Evolutionary conservation across 2,797 vertebrate genomes (phyloP).

Genomic region (Eupleurogrammus muticus): DNA sequence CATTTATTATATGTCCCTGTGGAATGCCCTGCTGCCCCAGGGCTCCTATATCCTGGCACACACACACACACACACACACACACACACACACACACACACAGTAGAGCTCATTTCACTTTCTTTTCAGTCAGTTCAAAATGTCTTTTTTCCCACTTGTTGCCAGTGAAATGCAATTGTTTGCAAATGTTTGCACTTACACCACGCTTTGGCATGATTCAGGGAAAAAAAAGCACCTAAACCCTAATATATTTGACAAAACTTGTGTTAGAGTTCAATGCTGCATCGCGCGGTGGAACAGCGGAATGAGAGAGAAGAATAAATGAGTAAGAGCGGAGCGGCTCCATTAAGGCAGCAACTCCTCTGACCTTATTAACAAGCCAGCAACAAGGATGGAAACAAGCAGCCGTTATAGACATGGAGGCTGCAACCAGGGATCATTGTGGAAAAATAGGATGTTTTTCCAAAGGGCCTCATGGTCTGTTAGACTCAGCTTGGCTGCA

Average conservation of each 20-base stretch:
- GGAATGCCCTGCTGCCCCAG: slow-evolving; percentile 41
- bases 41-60: slow-evolving; percentile 15
- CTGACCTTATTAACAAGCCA: slow-evolving; percentile 47
- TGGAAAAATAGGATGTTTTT: slow-evolving; percentile 22
- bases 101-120: slow-evolving; percentile 13
- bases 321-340: slow-evolving; percentile 8
- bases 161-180: slow-evolving; percentile 12
- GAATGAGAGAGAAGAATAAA: slow-evolving; percentile 21
- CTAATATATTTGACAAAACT: slow-evolving; percentile 15
- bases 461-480: slow-evolving; percentile 5
- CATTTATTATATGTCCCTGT: slow-evolving; percentile 60
- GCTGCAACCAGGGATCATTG: slow-evolving; percentile 9
- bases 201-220: background rate
- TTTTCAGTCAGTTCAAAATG: slow-evolving; percentile 2
- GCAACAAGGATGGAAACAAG: slow-evolving; percentile 61
- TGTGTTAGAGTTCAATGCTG: background rate
- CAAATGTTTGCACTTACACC: slow-evolving; percentile 12
- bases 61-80: too few relatives aligned
- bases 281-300: slow-evolving; percentile 4
- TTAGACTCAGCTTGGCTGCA: background rate
- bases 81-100: background rate
- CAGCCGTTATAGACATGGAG: slow-evolving; percentile 24
- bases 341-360: slow-evolving; percentile 20
- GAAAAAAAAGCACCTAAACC: too few relatives aligned
- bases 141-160: background rate